Base-by-base conservation (phyloP, 2,797 vertebrate genomes). In the Coluber constrictor region DNA sequence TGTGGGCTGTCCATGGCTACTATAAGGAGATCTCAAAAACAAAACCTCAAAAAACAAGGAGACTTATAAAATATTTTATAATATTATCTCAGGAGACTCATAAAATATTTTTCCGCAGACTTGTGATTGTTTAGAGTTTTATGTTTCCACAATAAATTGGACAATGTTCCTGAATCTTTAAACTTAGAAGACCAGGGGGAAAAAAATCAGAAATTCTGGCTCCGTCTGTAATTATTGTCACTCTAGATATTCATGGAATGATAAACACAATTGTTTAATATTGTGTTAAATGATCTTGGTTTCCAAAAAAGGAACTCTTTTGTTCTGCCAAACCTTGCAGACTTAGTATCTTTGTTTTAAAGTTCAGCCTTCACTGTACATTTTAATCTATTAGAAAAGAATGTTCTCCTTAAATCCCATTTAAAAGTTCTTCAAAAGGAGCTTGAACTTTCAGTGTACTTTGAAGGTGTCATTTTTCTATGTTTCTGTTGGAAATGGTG, bases 361-460 rank as follows among this genome's bases (percentile, higher is more conserved):
- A 95, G 59, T 32, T 86, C 95, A 93, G 91, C 60, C 90, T 94
- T 0, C 0, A 93, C 43, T 96, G 94, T 95, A 96, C 96, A 27
- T 32, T 89, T 94, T 93, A 66, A 95, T 96, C 94, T 93, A 94
- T 94, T 93, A 92, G 93, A 94, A 96, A 96, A 92, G 95, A 97
- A 96, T 96, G 96, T 95, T 96, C 94, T 95, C 15, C 43, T 95
- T 95, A 92, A 92, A 94, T 96, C 66, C 94, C 94, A 95, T 83
- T 95, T 96, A 95, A 96, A 87, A 88, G 94, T 95, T 92, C 95
- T 95, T 96, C 91, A 63, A 94, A 93, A 90, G 93, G 92, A 94
- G 89, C 91, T 95, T 97, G 96, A 96, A 96, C 95, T 96, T 94
- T 93, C 88, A 94, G 83, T 96, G 96, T 95, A 96, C 96, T 96